Evolutionary conservation across 2,888 invertebrate genomes (phyloP), one percentile per base, ranked within the genome.

Genomic region (Parthenolecanium corni): DNA sequence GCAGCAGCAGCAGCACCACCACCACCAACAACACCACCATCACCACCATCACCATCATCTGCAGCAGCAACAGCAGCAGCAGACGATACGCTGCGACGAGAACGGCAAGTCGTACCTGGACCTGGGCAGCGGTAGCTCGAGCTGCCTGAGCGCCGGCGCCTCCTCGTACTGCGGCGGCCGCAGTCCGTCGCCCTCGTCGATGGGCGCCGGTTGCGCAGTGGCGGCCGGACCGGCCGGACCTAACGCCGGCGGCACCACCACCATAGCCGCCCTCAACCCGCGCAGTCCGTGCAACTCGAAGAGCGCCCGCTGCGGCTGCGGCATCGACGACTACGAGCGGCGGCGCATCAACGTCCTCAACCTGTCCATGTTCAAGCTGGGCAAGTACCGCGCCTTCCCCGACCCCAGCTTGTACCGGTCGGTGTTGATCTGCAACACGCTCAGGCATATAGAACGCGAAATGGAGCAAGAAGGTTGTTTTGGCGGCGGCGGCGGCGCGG

Each of bases 371-470:
- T 85, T 87, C 74, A 94, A 94, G 76, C 77, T 94, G 68, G 87
- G 89, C 14, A 81, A 89, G 70, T 86, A 88, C 71, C 82, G 90
- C 62, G 90, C 91, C 74, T 87, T 87, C 68, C 86, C 89, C 63
- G 92, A 93, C 74, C 91, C 92, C 47, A 89, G 89, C 66, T 77
- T 94, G 65, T 82, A 89, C 70, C 83, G 91, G 66, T 92, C 91
- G 52, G 93, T 94, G 72, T 82, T 94, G 66, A 92, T 94, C 71
- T 91, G 91, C 78, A 93, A 93, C 76, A 92, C 93, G 64, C 74
- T 93, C 67, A 84, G 91, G 73, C 82, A 85, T 73, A 85, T 92
- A 71, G 92, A 92, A 75, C 81, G 86, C 63, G 92, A 93, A 76
- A 87, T 93, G 81, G 89, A 89, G 73, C 71, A 72, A 64, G 78